Evolutionary conservation across 1,140 invertebrate genomes (phyloP).

Genomic region (Chironomus tepperi): DNA sequence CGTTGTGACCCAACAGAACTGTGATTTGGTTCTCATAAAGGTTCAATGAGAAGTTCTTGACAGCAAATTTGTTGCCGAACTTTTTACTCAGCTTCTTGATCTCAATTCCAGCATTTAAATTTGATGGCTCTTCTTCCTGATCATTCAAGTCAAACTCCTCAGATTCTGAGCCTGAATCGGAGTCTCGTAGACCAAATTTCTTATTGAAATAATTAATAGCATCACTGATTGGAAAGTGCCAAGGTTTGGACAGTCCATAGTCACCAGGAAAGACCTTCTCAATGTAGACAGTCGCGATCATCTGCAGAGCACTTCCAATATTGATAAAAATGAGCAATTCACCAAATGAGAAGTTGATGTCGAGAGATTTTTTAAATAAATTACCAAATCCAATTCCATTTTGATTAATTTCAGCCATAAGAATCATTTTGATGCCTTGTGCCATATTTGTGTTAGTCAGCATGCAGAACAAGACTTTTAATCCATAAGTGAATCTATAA

Average conservation of each 20-base stretch:
- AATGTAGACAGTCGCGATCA: conserved; percentile 56
- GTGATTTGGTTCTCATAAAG: conserved; percentile 51
- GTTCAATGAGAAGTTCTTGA: conserved; percentile 55
- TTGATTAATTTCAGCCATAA: conserved; percentile 42
- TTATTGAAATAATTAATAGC: neutral
- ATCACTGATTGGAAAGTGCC: conserved; percentile 50
- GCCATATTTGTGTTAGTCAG: conserved; percentile 63
- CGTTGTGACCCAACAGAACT: conserved; percentile 64
- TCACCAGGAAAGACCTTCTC: conserved; percentile 57
- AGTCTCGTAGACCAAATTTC: neutral
- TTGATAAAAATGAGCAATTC: conserved; percentile 53
- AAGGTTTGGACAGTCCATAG: conserved; percentile 54
- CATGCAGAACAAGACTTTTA: conserved; percentile 48
- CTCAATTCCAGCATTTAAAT: conserved; percentile 46
- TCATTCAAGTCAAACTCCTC: conserved; percentile 28
- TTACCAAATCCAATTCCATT: conserved; percentile 50
- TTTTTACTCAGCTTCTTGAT: conserved; percentile 51
- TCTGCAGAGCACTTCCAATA: conserved; percentile 53
- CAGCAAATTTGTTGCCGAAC: conserved; percentile 49
- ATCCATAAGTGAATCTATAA: conserved; percentile 39
- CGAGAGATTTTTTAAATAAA: conserved; percentile 50
- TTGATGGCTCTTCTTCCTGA: conserved; percentile 46
- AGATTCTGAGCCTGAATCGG: neutral
- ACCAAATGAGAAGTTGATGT: conserved; percentile 58
- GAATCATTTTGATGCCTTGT: conserved; percentile 28